These are phyloP conservation scores for Hippopotamus amphibius DNA, from an alignment of 2,113 vertebrate genomes.

Conservation along the genomic window DNA sequence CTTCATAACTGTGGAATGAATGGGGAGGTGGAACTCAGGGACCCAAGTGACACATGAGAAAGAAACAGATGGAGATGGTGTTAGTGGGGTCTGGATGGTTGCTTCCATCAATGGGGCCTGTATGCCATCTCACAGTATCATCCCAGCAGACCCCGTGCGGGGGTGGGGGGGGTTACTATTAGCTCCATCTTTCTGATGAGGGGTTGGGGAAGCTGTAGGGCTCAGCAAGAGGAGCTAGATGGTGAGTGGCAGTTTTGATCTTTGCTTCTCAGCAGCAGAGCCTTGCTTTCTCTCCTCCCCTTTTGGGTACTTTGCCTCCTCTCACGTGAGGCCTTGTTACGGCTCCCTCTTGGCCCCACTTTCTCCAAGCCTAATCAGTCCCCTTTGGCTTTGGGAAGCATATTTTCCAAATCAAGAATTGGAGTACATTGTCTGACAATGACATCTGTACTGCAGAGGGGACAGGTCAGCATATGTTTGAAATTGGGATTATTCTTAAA, in stretches of 20 bases:
- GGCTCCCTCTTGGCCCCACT: neutral
- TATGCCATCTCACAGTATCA: neutral
- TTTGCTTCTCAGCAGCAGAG: neutral
- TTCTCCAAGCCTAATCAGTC: neutral
- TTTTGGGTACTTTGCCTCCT: neutral
- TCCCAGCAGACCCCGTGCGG: neutral
- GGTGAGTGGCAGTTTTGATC: neutral
- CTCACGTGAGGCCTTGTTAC: neutral
- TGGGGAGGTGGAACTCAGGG: neutral
- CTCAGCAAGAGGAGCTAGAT: neutral
- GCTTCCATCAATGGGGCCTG: neutral
- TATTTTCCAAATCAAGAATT: neutral
- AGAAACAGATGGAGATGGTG: neutral
- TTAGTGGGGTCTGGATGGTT: neutral
- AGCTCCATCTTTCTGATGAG: neutral
- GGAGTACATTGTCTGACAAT: neutral
- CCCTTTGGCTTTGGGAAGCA: neutral
- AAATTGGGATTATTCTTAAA: neutral
- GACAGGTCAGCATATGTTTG: neutral
- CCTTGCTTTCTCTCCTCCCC: neutral
- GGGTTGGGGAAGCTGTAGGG: neutral
- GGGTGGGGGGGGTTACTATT: neutral
- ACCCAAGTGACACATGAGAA: neutral
- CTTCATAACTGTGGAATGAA: neutral
- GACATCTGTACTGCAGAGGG: neutral